Evolutionary conservation across 2,888 invertebrate genomes (phyloP), one percentile per base, ranked within the genome.

Genomic region (Altica lythri): DNA sequence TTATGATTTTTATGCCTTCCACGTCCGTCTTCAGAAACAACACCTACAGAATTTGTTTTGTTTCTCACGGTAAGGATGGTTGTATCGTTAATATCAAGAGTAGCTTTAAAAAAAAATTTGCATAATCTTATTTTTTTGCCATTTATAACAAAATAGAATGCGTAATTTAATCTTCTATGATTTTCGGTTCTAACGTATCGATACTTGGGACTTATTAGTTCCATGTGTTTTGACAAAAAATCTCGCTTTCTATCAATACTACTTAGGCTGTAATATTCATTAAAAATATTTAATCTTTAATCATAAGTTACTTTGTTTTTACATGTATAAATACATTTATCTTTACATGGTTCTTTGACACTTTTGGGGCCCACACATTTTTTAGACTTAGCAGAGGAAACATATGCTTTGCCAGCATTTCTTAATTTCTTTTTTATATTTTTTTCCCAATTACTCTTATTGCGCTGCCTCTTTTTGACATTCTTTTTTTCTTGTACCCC

Each of bases 201-300:
- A 27, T 43, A 22, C 17, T 27, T 43, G 10, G 43, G 43, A 12
- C 8, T 27, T 25, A 43, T 27, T 43, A 43, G 27, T 12, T 43
- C 27, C 43, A 27, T 43, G 14, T 43, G 22, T 16, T 43, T 43
- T 6, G 43, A 43, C 27, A 43, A 43, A 43, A 40, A 27, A 27
- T 43, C 43, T 13, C 27, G 12, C 18, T 43, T 43, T 43, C 43
- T 43, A 19, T 12, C 27, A 9, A 43, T 43, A 27, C 14, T 43
- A 27, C 43, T 43, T 25, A 43, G 43, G 17, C 27, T 27, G n/a
- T 43, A 27, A 27, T 43, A 43, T 22, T 43, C 43, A 27, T 43
- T 43, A 16, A 43, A 43, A 12, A 42, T 22, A 19, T n/a, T 19
- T 14, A 42, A 42, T 14, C 43, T 22, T 10, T 32, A 5, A 27